Evolutionary conservation across 1,140 invertebrate species (phyloP).

Genomic region (Heliconius nattereri): DNA sequence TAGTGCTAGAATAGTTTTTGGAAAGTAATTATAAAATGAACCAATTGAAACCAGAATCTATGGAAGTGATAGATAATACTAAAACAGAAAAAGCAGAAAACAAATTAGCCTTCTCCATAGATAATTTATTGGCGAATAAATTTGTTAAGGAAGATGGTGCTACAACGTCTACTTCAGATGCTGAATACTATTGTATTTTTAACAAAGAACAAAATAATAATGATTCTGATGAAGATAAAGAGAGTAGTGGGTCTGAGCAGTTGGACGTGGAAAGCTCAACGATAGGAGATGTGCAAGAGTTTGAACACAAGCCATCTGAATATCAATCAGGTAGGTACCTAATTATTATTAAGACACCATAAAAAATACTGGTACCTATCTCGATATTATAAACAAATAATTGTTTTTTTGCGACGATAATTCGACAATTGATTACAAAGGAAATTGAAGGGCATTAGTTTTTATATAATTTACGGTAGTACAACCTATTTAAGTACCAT

Average conservation of each 20-base stretch:
- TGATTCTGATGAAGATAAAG: conserved; percentile 54
- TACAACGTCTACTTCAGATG: conserved; percentile 43
- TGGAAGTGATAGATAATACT: conserved; percentile 40
- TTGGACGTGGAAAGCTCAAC: conserved; percentile 68
- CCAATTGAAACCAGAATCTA: neutral
- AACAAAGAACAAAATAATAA: conserved; percentile 43
- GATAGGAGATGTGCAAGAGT: conserved; percentile 54
- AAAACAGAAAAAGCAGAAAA: conserved; percentile 58
- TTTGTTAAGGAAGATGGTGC: conserved; percentile 46
- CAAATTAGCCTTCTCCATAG: conserved; percentile 71
- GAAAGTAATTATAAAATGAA: neutral
- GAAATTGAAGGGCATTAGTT: too few species aligned
- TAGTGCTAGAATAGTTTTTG: neutral
- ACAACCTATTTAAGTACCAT: too few species aligned
- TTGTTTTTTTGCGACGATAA: too few species aligned
- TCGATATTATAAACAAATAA: too few species aligned
- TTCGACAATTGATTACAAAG: too few species aligned
- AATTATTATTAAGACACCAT: neutral
- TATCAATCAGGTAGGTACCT: conserved; percentile 65
- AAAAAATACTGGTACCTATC: too few species aligned
- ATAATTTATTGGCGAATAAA: conserved; percentile 68
- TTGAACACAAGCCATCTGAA: conserved; percentile 55
- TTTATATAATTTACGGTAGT: too few species aligned
- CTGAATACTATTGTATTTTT: conserved; percentile 46
- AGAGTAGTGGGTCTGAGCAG: conserved; percentile 61